phyloP scores from a whole-genome alignment of 2,113 vertebrate species.

The Nematolebias whitei region DNA sequence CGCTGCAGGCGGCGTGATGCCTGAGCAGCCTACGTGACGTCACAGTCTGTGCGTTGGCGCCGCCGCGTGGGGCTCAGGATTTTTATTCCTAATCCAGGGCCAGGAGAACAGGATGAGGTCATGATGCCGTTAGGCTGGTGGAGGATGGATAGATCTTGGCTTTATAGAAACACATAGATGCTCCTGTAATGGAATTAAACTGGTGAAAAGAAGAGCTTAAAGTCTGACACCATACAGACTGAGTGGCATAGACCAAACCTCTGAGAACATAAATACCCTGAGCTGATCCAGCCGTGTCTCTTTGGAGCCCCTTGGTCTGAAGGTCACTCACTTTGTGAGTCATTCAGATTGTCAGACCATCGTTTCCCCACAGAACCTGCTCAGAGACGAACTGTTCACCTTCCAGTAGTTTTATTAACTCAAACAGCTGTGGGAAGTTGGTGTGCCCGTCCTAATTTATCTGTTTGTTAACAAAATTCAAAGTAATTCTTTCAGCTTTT shows the following conservation, averaged over 20 bases:
- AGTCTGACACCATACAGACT: no score
- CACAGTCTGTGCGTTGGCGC: constrained; percentile 26
- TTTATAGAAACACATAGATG: neutral
- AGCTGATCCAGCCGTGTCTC: neutral
- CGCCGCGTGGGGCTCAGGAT: constrained; percentile 5
- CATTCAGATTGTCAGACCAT: no score
- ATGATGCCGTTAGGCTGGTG: neutral
- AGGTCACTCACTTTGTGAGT: no score
- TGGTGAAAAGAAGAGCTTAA: neutral
- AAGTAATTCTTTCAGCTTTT: neutral
- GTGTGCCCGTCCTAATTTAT: no score
- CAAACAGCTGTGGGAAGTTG: no score
- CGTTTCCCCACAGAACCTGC: no score
- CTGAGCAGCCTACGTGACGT: constrained; percentile 24
- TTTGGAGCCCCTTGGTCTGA: neutral
- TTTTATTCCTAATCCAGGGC: constrained; percentile 21
- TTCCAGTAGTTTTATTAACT: no score
- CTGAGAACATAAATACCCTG: no score
- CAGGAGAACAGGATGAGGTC: constrained; percentile 1
- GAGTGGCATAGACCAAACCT: no score
- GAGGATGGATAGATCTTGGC: constrained; percentile 15
- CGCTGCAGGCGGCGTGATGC: neutral
- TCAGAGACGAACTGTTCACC: no score
- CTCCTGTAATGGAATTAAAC: no score
- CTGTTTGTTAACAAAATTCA: no score